Evolutionary conservation across 2,797 vertebrate genomes (phyloP).

Genomic region (Lepidocolaptes lacrymiger): DNA sequence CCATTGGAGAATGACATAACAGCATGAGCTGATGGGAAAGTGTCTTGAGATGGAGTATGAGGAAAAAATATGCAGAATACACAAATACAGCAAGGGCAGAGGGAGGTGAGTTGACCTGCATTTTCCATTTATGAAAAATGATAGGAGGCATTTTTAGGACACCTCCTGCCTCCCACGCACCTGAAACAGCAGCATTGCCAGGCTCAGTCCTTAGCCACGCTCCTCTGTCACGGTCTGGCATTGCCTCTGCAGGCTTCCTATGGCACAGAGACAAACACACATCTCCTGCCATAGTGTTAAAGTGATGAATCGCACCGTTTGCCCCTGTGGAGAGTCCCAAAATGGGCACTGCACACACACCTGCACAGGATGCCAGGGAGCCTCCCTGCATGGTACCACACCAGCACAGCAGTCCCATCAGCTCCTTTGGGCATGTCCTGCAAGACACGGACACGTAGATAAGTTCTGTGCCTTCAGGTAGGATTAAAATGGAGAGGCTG

Average conservation of each 20-base stretch:
- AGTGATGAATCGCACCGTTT: not conserved
- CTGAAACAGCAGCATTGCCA: fast-evolving
- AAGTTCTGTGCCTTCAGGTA: not conserved
- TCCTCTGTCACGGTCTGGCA: not conserved
- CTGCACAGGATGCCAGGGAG: not conserved
- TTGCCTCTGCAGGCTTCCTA: not conserved
- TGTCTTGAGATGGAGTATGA: not conserved
- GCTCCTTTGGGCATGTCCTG: not conserved
- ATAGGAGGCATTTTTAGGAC: not conserved
- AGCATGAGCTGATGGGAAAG: slow-evolving; percentile 22
- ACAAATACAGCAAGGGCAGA: not conserved
- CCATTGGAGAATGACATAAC: slow-evolving; percentile 51
- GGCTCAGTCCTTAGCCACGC: not conserved
- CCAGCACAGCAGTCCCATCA: not conserved
- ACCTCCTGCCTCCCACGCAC: not conserved
- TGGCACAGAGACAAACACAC: not conserved
- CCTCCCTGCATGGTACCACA: fast-evolving
- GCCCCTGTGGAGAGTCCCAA: not conserved
- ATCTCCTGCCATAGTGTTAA: fast-evolving
- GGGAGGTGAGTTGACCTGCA: not conserved
- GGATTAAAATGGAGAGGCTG: not conserved
- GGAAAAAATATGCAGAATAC: not conserved
- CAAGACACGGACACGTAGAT: not conserved
- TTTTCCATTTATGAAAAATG: not conserved
- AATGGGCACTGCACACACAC: fast-evolving